Conservation (phyloP, 2,113 vertebrate species). For the Paramormyrops kingsleyae region DNA sequence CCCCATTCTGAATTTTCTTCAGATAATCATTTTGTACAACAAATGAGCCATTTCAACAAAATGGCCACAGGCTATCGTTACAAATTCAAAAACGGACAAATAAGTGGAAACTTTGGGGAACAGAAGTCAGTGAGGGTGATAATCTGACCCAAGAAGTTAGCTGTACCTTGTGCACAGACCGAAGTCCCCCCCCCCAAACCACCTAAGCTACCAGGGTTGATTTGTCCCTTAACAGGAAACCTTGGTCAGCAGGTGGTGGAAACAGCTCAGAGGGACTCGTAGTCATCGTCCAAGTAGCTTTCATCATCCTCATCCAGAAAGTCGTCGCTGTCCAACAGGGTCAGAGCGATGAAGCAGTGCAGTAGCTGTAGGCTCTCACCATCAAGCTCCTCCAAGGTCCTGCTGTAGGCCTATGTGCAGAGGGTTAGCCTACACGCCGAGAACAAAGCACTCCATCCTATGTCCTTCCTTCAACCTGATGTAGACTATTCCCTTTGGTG, state of each 20-base stretch:
- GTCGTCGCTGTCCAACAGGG: slow-evolving; percentile 34
- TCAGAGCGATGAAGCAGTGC: slow-evolving; percentile 51
- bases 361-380: slow-evolving; percentile 41
- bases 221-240: neutral
- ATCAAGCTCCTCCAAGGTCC: slow-evolving; percentile 50
- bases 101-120: neutral
- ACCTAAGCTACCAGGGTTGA: neutral
- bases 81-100: neutral
- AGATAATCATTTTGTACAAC: neutral
- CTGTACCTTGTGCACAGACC: slow-evolving; percentile 30
- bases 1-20: neutral
- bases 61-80: neutral
- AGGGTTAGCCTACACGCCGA: neutral
- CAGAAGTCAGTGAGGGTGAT: neutral
- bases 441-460: neutral
- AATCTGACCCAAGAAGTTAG: too few species aligned
- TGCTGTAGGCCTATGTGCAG: slow-evolving; percentile 29
- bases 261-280: slow-evolving; percentile 23
- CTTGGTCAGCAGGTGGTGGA: too few species aligned
- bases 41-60: neutral
- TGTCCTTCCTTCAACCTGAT: neutral
- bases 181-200: neutral
- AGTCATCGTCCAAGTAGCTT: neutral
- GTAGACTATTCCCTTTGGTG: neutral
- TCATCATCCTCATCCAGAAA: neutral